These are phyloP conservation scores for Gambelia wislizenii DNA, from an alignment of 2,797 vertebrate species.

Conservation along the genomic window DNA sequence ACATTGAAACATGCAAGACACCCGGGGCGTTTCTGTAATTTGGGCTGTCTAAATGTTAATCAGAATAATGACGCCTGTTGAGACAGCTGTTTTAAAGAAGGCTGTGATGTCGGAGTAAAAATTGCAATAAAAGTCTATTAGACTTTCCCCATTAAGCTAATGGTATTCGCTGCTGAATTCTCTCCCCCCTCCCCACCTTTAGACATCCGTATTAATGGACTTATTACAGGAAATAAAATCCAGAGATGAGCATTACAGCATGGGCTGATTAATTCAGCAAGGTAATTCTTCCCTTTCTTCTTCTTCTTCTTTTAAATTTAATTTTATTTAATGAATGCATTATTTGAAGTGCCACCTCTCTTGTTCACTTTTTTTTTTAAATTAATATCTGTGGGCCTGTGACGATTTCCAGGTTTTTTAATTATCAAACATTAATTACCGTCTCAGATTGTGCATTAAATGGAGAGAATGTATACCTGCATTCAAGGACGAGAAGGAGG, in stretches of 20 bases:
- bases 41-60: constrained; percentile 76
- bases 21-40: constrained; percentile 69
- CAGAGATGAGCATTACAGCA: constrained; percentile 70
- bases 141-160: constrained; percentile 77
- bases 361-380: not conserved
- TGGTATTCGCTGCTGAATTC: constrained; percentile 74
- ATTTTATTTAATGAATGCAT: constrained; percentile 67
- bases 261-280: constrained; percentile 74
- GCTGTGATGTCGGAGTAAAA: constrained; percentile 69
- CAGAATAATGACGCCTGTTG: constrained; percentile 77
- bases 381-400: not conserved
- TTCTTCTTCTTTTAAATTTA: constrained; percentile 41
- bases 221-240: constrained; percentile 79
- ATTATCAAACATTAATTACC: constrained; percentile 44
- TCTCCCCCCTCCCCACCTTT: constrained; percentile 63
- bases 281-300: constrained; percentile 63
- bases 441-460: rapidly evolving
- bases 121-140: constrained; percentile 77
- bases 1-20: constrained; percentile 61
- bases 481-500: not conserved
- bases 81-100: constrained; percentile 77
- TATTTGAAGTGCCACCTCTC: constrained; percentile 58
- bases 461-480: not conserved
- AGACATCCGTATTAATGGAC: constrained; percentile 75
- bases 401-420: constrained; percentile 53